phyloP scores from a whole-genome alignment of 2,888 invertebrate genomes.

The Polydrusus tereticollis region DNA sequence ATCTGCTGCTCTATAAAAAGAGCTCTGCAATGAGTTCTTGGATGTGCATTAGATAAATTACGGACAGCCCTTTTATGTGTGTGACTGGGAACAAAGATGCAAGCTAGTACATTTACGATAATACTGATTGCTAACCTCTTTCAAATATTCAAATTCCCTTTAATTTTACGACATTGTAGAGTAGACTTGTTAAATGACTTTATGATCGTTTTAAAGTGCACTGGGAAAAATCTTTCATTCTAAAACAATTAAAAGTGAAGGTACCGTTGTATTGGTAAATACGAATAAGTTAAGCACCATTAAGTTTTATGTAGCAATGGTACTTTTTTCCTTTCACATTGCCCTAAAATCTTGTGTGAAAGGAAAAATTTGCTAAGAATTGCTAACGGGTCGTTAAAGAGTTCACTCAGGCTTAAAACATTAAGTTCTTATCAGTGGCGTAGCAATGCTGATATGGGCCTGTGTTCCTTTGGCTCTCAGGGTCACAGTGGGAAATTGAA shows the following conservation, averaged over 20 bases:
- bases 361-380: slow-evolving; percentile 37
- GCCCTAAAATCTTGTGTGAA: slow-evolving; percentile 39
- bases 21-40: no score
- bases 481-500: background rate
- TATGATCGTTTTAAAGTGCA: background rate
- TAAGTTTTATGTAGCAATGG: slow-evolving; percentile 24
- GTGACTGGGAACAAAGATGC: no score
- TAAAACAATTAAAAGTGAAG: slow-evolving; percentile 28
- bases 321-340: slow-evolving; percentile 41
- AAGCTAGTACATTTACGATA: no score
- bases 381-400: slow-evolving; percentile 31
- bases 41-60: no score
- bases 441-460: slow-evolving; percentile 22
- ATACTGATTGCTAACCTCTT: no score
- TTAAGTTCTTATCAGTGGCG: slow-evolving; percentile 34
- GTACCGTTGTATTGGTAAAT: slow-evolving; percentile 16
- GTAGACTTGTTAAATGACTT: background rate
- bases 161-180: background rate
- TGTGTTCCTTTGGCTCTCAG: slow-evolving; percentile 22
- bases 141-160: background rate
- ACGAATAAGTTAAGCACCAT: slow-evolving; percentile 38
- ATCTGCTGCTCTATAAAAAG: no score
- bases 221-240: background rate
- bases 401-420: slow-evolving; percentile 42
- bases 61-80: no score